These are phyloP conservation scores for Fulmarus glacialis DNA, from an alignment of 2,113 vertebrate species.

Conservation along the genomic window DNA sequence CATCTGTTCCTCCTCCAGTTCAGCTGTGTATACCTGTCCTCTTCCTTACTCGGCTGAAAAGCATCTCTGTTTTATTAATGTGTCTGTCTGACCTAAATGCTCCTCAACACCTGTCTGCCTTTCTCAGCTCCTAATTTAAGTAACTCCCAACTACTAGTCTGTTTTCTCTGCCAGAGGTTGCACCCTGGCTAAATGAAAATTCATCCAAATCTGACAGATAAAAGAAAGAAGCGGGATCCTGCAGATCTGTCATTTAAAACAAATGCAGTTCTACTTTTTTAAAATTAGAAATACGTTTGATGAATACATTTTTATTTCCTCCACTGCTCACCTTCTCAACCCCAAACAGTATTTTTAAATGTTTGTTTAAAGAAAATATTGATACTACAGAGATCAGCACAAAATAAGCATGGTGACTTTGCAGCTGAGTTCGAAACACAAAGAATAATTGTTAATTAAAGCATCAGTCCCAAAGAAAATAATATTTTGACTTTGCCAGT, in stretches of 20 bases:
- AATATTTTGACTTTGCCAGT: not conserved
- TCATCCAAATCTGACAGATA: not conserved
- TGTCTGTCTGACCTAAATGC: slow-evolving; percentile 8
- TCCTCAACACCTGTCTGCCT: slow-evolving; percentile 12
- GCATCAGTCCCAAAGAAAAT: not conserved
- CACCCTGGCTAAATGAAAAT: not conserved
- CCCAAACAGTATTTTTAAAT: not conserved
- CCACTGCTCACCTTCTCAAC: not conserved
- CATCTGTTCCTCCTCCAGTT: slow-evolving; percentile 27
- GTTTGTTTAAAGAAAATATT: not conserved
- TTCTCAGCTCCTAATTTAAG: not conserved
- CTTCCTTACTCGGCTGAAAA: not conserved
- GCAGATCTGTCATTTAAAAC: not conserved
- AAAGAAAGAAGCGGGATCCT: not conserved
- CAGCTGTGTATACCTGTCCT: not conserved
- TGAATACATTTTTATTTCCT: not conserved
- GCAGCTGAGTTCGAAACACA: not conserved
- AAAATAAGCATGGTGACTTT: not conserved
- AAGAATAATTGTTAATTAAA: not conserved
- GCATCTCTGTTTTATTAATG: slow-evolving; percentile 20
- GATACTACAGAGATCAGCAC: not conserved
- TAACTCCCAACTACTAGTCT: not conserved
- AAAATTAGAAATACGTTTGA: not conserved
- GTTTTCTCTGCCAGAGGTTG: not conserved
- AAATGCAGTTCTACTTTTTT: not conserved